Base-by-base conservation (phyloP, 2,113 vertebrate species). In the Uria aalge region DNA sequence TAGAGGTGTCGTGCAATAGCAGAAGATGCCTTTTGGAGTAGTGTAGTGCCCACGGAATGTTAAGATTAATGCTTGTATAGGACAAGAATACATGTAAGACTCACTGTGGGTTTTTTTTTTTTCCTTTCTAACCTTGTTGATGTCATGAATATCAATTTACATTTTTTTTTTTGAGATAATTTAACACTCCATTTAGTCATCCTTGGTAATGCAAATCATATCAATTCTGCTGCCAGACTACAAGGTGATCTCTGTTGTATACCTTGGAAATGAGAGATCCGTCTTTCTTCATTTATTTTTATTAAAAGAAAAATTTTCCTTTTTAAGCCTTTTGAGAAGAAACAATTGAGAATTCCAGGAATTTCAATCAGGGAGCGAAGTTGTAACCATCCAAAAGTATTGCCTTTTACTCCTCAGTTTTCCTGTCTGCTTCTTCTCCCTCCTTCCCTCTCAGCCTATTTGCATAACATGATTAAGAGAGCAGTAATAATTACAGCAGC, bases 141-240 rank as follows among this genome's bases (percentile, higher is more conserved):
- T 96, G 91, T 87, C 77, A 81, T 85, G 92, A 89, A 94, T 76
- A 89, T 87, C 74, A 83, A 88, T 94, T 94, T 59, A 94, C 38
- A 92, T 75, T 91, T 40, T 88, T 88, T 95, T 92, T 73, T 91
- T 94, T 56, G 71, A 96, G 95, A 97, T 88, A 95, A 98, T 97
- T 97, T 98, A 96, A 97, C 79, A 97, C 84, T 87, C 90, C 88
- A 97, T 94, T 98, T 97, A 98, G 90, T 96, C 72, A 96, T 95
- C 96, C 88, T 98, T 94, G 87, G 88, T 92, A 94, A 97, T 94
- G 94, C 75, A 96, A 96, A 95, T 97, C 85, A 75, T 56, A 95
- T 85, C 88, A 94, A 92, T 75, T 94, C 93, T 90, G 38, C 75
- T 97, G 78, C 86, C 71, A 88, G 69, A 74, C 89, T 97, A 91